These are phyloP conservation scores for Helicolenus hilgendorfi DNA, from an alignment of 2,797 vertebrate genomes.

Conservation along the genomic window DNA sequence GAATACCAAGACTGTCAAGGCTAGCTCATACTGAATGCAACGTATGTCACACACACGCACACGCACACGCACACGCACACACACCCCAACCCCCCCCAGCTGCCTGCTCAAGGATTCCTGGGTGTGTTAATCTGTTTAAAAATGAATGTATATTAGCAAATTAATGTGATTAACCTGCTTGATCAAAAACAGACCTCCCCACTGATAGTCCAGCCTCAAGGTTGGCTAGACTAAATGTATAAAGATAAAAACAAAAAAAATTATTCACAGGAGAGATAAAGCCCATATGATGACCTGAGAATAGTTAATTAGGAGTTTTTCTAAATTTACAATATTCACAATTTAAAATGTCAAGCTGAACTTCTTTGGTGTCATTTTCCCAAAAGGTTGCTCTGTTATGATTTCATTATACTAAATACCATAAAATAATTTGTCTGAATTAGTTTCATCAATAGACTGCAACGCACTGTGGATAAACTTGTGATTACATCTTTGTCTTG, in stretches of 20 bases:
- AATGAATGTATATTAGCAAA: slow-evolving; percentile 23
- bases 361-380: slow-evolving; percentile 5
- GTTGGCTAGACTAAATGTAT: not conserved
- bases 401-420: slow-evolving; percentile 18
- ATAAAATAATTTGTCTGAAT: slow-evolving; percentile 5
- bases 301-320: not conserved
- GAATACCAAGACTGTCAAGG: slow-evolving; percentile 54
- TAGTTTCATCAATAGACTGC: not conserved
- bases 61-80: too few species aligned
- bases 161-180: slow-evolving; percentile 46
- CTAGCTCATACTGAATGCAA: slow-evolving; percentile 50
- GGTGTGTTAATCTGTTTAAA: slow-evolving; percentile 32
- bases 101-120: slow-evolving; percentile 46
- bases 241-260: not conserved
- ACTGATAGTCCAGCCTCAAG: not conserved
- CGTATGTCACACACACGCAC: slow-evolving; percentile 1
- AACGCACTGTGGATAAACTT: not conserved
- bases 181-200: not conserved
- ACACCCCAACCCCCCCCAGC: not conserved
- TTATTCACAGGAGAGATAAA: not conserved
- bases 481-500: not conserved
- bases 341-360: slow-evolving; percentile 33
- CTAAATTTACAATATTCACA: not conserved
- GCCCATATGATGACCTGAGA: not conserved
- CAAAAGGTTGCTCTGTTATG: slow-evolving; percentile 32